These are phyloP conservation scores for Gari tellinella DNA, from an alignment of 2,888 invertebrate genomes.

Conservation along the genomic window DNA sequence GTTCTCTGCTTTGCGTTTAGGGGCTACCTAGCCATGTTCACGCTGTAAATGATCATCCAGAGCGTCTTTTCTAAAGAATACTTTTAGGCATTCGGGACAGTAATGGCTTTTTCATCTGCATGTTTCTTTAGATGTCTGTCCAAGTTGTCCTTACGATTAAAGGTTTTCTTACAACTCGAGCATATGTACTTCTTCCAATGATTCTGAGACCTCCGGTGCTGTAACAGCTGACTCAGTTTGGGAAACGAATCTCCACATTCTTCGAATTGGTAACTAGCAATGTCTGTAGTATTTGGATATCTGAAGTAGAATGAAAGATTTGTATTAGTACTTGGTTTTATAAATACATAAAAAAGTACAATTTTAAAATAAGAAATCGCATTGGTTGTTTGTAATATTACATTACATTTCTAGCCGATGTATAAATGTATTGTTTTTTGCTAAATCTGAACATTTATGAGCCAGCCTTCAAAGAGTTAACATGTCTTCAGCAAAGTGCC, in stretches of 20 bases:
- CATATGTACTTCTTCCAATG: conserved; percentile 30
- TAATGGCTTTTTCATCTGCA: neutral
- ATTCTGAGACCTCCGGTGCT: conserved; percentile 4
- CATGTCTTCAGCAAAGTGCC: no score
- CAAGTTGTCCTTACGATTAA: conserved; percentile 27
- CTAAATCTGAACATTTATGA: no score
- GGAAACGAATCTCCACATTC: conserved; percentile 25
- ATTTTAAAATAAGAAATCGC: no score
- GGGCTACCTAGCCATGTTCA: conserved; percentile 18
- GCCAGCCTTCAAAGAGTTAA: no score
- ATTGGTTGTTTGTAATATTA: no score
- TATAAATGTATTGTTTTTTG: no score
- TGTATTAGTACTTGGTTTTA: no score
- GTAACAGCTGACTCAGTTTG: conserved; percentile 12
- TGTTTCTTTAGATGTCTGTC: conserved; percentile 30
- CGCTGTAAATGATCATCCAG: conserved; percentile 16
- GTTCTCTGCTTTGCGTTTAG: conserved; percentile 7
- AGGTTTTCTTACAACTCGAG: conserved; percentile 22
- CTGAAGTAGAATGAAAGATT: conserved; percentile 19
- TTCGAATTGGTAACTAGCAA: conserved; percentile 24
- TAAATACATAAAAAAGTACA: no score
- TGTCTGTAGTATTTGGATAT: conserved; percentile 1
- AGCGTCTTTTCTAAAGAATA: conserved; percentile 20
- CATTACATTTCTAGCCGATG: no score
- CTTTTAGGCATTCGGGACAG: conserved; percentile 18